Percentiles rank a stretch among this genome's conserved stretches.
These are phyloP conservation scores for Callitettix versicolor DNA, from an alignment of 1,140 invertebrate species.

Conservation along the genomic window DNA sequence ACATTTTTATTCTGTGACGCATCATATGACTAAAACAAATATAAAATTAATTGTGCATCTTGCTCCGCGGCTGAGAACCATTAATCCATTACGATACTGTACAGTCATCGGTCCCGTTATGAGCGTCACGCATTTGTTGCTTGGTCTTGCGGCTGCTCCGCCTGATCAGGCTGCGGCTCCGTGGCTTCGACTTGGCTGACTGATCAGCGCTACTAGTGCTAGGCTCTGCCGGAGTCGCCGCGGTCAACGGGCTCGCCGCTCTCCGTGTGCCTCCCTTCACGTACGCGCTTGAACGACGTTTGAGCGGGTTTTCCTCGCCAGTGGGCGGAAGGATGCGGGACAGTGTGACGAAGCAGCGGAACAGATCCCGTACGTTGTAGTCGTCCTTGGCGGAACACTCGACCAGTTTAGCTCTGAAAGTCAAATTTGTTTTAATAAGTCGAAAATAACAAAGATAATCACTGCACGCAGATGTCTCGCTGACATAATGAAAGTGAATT, in stretches of 20 bases:
- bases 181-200: slow-evolving; percentile 42
- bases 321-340: slow-evolving; percentile 50
- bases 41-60: too few species aligned
- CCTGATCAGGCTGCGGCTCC: slow-evolving; percentile 64
- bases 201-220: slow-evolving; percentile 33
- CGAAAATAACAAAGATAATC: too few species aligned
- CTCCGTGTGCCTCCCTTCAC: slow-evolving; percentile 29
- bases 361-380: slow-evolving; percentile 64
- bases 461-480: too few species aligned
- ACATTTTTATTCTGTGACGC: too few species aligned
- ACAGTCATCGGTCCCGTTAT: slow-evolving; percentile 50
- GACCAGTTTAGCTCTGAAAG: slow-evolving; percentile 55
- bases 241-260: slow-evolving; percentile 20
- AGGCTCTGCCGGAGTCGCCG: slow-evolving; percentile 26
- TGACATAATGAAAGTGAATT: too few species aligned
- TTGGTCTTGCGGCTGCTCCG: slow-evolving; percentile 67
- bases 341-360: slow-evolving; percentile 56
- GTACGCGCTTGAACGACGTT: slow-evolving; percentile 39
- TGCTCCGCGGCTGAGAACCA: not conserved
- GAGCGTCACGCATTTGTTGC: slow-evolving; percentile 61
- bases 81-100: slow-evolving; percentile 47
- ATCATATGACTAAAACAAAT: too few species aligned
- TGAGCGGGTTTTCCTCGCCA: slow-evolving; percentile 48
- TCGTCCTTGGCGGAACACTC: slow-evolving; percentile 76
- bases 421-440: slow-evolving; percentile 15